Percentiles rank a stretch among this genome's conserved stretches.
Conservation (phyloP, 2,797 vertebrate species). For the Chanos chanos region DNA sequence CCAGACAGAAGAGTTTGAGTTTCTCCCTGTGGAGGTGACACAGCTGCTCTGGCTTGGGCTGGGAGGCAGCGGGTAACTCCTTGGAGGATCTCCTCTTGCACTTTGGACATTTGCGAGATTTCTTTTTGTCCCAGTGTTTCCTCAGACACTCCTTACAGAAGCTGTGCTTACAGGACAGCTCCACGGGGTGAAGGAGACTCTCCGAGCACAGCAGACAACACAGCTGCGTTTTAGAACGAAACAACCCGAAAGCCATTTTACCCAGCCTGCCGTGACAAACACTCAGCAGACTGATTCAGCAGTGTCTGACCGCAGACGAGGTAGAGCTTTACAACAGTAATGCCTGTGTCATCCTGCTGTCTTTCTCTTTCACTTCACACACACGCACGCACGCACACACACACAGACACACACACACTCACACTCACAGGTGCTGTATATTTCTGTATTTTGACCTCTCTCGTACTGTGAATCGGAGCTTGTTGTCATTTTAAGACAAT, state of each 20-base stretch:
- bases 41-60: neutral
- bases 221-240: slow-evolving; percentile 62
- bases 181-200: slow-evolving; percentile 72
- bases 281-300: too few relatives aligned
- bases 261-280: too few relatives aligned
- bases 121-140: slow-evolving; percentile 31
- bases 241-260: slow-evolving; percentile 37
- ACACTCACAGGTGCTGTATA: too few relatives aligned
- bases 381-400: too few relatives aligned
- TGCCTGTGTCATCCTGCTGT: too few relatives aligned
- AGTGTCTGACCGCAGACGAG: too few relatives aligned
- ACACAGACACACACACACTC: too few relatives aligned
- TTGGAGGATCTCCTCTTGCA: neutral
- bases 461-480: too few relatives aligned
- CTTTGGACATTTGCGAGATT: neutral
- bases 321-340: too few relatives aligned
- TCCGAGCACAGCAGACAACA: slow-evolving; percentile 75
- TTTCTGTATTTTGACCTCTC: too few relatives aligned
- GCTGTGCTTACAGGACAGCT: slow-evolving; percentile 77
- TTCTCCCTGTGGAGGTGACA: neutral
- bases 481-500: too few relatives aligned
- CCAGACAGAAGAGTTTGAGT: neutral
- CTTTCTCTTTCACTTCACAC: too few relatives aligned
- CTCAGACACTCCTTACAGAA: slow-evolving; percentile 75
- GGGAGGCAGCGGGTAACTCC: neutral